Conservation (phyloP, 2,113 vertebrate genomes). For the Suncus etruscus region DNA sequence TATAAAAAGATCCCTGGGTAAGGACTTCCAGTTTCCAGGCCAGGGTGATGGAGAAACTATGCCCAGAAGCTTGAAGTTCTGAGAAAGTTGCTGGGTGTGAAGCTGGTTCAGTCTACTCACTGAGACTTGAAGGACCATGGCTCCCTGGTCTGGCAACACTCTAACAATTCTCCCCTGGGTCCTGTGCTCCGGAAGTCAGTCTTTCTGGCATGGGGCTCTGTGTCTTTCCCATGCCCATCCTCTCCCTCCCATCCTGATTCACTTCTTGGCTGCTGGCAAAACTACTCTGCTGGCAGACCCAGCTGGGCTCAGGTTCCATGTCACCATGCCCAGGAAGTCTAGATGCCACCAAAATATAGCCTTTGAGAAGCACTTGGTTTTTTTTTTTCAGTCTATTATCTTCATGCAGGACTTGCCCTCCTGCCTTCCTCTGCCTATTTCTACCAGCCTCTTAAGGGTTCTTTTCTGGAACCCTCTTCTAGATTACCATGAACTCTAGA, state of each 20-base stretch:
- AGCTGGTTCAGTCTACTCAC: not conserved
- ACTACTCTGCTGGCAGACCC: not conserved
- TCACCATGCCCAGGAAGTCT: not conserved
- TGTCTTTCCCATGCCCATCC: too few species aligned
- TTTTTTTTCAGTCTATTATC: not conserved
- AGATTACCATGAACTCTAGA: not conserved
- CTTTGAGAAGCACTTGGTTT: not conserved
- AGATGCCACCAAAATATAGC: not conserved
- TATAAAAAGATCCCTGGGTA: not conserved
- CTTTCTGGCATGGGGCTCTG: not conserved
- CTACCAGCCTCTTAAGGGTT: not conserved
- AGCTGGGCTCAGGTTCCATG: not conserved
- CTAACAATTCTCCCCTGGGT: not conserved
- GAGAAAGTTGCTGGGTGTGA: not conserved
- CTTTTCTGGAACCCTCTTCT: not conserved
- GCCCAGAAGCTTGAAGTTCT: not conserved
- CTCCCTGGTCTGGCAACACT: not conserved
- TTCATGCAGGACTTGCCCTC: not conserved
- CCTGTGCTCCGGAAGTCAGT: not conserved
- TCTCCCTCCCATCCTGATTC: not conserved
- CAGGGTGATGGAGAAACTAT: not conserved
- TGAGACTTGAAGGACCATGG: not conserved
- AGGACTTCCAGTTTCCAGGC: slow-evolving; percentile 1
- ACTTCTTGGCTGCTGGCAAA: not conserved
- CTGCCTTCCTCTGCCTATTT: not conserved